Evolutionary conservation across 2,113 vertebrate species (phyloP).

Genomic region (Scytalopus superciliaris): DNA sequence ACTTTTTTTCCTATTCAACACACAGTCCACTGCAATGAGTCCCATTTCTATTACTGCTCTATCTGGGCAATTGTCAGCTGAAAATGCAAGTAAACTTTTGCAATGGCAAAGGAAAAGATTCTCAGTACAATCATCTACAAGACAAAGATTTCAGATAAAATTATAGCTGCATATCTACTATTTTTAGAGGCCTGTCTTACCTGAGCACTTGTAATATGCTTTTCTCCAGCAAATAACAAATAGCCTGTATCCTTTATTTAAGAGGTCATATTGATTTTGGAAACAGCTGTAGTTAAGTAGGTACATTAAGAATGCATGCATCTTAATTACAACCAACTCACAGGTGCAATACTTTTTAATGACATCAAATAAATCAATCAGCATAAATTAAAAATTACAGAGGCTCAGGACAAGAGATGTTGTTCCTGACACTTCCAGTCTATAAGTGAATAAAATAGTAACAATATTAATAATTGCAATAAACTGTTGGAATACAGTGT

Average conservation of each 20-base stretch:
- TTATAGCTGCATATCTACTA: background rate
- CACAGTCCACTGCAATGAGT: background rate
- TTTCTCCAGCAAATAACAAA: conserved; percentile 2
- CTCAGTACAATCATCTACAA: background rate
- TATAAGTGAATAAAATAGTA: background rate
- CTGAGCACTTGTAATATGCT: background rate
- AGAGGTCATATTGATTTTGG: conserved; percentile 53
- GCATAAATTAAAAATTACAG: conserved; percentile 35
- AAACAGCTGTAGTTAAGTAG: conserved; percentile 18
- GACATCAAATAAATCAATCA: conserved; percentile 42
- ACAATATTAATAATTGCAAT: background rate
- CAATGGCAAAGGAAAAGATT: background rate
- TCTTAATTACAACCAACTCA: conserved; percentile 54
- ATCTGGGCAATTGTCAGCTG: background rate
- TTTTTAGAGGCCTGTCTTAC: background rate
- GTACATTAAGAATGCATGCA: conserved; percentile 41
- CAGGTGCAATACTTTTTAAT: background rate
- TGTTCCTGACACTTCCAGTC: background rate
- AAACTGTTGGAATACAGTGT: background rate
- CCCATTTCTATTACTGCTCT: background rate
- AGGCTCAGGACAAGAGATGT: background rate
- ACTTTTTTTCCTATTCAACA: background rate
- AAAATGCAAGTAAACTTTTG: background rate
- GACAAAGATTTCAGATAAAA: background rate
- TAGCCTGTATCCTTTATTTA: conserved; percentile 34